These are phyloP conservation scores for Dipodomys ordii DNA, from an alignment of 2,113 vertebrate genomes.

Conservation along the genomic window DNA sequence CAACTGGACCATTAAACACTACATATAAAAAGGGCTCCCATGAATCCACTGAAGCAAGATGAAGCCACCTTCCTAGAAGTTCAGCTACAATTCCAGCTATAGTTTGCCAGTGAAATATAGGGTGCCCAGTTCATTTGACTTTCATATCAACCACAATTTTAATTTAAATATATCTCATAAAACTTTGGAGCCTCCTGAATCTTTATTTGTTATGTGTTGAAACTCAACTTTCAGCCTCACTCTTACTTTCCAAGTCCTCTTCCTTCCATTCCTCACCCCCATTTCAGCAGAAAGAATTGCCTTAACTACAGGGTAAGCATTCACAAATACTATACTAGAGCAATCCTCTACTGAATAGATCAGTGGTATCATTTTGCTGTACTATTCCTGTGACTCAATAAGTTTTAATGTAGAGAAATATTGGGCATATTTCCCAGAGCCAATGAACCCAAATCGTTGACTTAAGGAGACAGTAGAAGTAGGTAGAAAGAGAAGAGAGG, in stretches of 20 bases:
- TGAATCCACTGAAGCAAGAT: neutral
- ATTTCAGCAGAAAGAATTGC: neutral
- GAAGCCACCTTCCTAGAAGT: neutral
- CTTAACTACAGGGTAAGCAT: neutral
- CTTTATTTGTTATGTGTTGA: constrained; percentile 7
- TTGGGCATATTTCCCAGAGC: neutral
- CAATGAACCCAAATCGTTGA: neutral
- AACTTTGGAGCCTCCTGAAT: neutral
- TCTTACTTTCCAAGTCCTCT: neutral
- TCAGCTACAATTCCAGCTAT: neutral
- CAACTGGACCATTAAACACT: neutral
- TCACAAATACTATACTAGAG: neutral
- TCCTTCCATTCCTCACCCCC: neutral
- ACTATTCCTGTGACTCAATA: neutral
- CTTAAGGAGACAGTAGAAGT: neutral
- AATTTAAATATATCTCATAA: neutral
- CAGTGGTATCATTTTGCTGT: neutral
- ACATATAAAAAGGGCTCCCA: neutral
- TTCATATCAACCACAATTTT: neutral
- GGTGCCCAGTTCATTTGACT: neutral
- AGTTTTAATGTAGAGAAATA: constrained; percentile 31
- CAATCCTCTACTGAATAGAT: neutral
- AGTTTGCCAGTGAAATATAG: neutral
- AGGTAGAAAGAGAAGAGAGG: neutral
- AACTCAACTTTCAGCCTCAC: neutral